Evolutionary conservation across 2,888 invertebrate species (phyloP).

Genomic region (Coelopa pilipes): DNA sequence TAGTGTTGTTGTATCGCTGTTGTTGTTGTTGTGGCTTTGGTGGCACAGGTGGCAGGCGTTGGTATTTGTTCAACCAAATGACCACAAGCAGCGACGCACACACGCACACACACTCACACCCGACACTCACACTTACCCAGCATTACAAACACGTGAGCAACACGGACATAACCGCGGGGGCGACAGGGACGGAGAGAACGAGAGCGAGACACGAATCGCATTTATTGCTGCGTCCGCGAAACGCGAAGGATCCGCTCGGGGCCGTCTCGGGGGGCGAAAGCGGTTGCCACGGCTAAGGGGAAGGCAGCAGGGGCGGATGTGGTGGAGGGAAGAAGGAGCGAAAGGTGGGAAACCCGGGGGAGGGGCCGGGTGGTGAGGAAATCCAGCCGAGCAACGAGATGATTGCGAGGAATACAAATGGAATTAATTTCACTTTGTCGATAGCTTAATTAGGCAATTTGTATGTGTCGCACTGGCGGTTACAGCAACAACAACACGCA

Average conservation of each 20-base stretch:
- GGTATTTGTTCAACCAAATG: slow-evolving; percentile 1
- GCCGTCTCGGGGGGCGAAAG: too few species aligned
- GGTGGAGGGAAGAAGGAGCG: too few species aligned
- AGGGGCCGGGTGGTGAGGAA: background rate
- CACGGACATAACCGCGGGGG: too few species aligned
- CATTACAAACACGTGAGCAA: background rate
- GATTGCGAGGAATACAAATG: slow-evolving; percentile 41
- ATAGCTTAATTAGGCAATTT: slow-evolving; percentile 48
- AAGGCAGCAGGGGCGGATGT: too few species aligned
- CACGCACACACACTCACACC: too few species aligned
- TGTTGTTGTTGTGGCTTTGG: slow-evolving; percentile 4
- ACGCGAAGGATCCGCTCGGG: too few species aligned
- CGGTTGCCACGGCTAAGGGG: too few species aligned
- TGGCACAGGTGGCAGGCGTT: background rate
- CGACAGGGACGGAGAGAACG: too few species aligned
- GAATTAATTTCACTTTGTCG: slow-evolving; percentile 47
- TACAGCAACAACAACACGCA: slow-evolving; percentile 6
- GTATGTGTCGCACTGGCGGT: slow-evolving; percentile 14
- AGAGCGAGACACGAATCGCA: background rate
- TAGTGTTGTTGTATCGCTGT: too few species aligned
- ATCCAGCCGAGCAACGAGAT: background rate
- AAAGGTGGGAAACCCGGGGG: too few species aligned
- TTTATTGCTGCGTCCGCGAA: background rate
- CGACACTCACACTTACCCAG: background rate
- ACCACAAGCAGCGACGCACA: slow-evolving; percentile 9